These are phyloP conservation scores for Pristis pectinata DNA, from an alignment of 2,797 vertebrate genomes.

Conservation along the genomic window DNA sequence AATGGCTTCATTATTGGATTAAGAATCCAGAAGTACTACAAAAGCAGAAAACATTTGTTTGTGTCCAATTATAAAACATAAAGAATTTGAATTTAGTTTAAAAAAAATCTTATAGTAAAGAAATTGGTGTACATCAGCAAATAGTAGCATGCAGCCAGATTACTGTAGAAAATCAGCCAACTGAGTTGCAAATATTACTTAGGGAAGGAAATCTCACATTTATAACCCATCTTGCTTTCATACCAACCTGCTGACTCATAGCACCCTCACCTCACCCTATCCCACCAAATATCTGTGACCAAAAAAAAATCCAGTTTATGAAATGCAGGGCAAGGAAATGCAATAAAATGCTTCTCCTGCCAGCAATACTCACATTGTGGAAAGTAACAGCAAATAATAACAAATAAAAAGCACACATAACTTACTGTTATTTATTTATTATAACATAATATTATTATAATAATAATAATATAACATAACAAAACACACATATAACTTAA, in stretches of 20 bases:
- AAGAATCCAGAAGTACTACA: background rate
- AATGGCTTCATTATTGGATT: background rate
- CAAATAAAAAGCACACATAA: background rate
- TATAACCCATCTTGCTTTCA: background rate
- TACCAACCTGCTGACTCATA: background rate
- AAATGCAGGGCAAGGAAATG: background rate
- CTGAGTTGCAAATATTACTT: background rate
- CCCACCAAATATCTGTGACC: no score
- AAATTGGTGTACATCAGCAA: background rate
- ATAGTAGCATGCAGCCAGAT: background rate
- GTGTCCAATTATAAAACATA: background rate
- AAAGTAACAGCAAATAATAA: background rate
- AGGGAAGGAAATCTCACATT: background rate
- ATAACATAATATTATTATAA: no score
- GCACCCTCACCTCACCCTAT: background rate
- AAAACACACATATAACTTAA: background rate
- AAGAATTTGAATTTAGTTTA: background rate
- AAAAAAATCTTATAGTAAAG: background rate
- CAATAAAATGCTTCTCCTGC: background rate
- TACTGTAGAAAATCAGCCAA: background rate
- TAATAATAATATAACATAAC: no score
- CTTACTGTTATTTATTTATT: no score
- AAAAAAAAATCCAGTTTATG: background rate
- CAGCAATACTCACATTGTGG: background rate
- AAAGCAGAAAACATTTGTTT: background rate